Evolutionary conservation across 2,888 invertebrate genomes (phyloP).

Genomic region (Augiades crinisus): DNA sequence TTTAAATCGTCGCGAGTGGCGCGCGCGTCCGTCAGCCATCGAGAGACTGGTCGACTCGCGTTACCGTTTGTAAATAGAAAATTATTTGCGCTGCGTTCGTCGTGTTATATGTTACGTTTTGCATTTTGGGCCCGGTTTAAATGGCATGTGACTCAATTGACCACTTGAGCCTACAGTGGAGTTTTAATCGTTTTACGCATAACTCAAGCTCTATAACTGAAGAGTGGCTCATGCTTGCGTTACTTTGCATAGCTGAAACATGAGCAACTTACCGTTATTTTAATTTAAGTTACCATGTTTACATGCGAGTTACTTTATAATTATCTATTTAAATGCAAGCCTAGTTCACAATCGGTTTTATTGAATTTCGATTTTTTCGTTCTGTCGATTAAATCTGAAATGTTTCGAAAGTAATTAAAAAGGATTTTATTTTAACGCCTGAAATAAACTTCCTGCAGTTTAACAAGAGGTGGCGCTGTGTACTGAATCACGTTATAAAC

Average conservation of each 20-base stretch:
- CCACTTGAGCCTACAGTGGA: constrained; percentile 9
- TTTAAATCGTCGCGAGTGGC: constrained; percentile 39
- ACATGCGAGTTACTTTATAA: no score
- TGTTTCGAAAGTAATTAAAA: no score
- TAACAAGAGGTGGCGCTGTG: no score
- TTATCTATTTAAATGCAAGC: no score
- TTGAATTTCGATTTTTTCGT: no score
- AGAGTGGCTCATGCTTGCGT: constrained; percentile 2
- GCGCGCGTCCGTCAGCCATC: constrained; percentile 45
- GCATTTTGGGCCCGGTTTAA: constrained; percentile 36
- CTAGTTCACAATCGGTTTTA: no score
- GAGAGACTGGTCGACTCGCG: constrained; percentile 48
- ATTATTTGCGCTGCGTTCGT: constrained; percentile 45
- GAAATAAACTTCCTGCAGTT: no score
- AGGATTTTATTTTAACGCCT: no score
- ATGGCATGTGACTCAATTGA: constrained; percentile 26
- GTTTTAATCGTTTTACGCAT: constrained; percentile 12
- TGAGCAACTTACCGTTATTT: neutral
- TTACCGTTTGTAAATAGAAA: constrained; percentile 62
- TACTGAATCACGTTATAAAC: no score
- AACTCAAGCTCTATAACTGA: constrained; percentile 17
- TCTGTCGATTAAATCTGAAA: no score
- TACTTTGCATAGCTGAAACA: neutral
- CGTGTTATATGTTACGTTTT: constrained; percentile 39
- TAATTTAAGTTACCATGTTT: no score